These are phyloP conservation scores for Microcaecilia unicolor DNA, from an alignment of 2,797 vertebrate species.

Conservation along the genomic window DNA sequence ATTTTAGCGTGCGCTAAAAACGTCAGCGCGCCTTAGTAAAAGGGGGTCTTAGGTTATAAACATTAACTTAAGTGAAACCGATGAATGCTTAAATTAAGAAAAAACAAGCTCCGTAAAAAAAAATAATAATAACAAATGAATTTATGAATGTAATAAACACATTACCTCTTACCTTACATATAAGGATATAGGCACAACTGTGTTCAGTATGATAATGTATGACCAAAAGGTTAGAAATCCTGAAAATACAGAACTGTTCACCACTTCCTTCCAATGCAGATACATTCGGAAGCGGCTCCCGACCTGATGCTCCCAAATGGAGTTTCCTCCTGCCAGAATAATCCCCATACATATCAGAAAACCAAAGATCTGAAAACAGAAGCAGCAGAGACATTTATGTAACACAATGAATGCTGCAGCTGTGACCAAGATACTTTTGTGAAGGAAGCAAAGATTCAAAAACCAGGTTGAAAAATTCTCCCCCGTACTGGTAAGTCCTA, in stretches of 20 bases:
- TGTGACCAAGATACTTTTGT: neutral
- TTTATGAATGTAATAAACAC: too few relatives aligned
- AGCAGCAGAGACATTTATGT: slow-evolving; percentile 10
- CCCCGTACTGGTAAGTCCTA: too few relatives aligned
- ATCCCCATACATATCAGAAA: slow-evolving; percentile 63
- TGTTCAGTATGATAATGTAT: slow-evolving; percentile 67
- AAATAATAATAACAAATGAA: too few relatives aligned
- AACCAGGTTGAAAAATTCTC: too few relatives aligned
- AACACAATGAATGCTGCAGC: neutral
- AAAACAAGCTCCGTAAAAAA: too few relatives aligned
- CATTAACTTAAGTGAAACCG: neutral
- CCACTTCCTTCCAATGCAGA: slow-evolving; percentile 38
- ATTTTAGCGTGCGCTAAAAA: too few relatives aligned
- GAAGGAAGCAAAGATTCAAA: neutral
- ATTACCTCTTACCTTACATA: slow-evolving; percentile 67
- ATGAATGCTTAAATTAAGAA: neutral
- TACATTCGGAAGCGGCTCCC: slow-evolving; percentile 48
- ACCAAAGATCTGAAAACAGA: slow-evolving; percentile 60
- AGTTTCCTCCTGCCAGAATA: slow-evolving; percentile 61
- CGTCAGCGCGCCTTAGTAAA: too few relatives aligned
- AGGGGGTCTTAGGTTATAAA: too few relatives aligned
- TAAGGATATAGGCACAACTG: slow-evolving; percentile 67
- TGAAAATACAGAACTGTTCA: slow-evolving; percentile 48
- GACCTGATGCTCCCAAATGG: slow-evolving; percentile 55
- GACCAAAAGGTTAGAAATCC: slow-evolving; percentile 72